These are phyloP conservation scores for Muscidifurax raptorellus DNA, from an alignment of 1,140 invertebrate genomes.

Conservation along the genomic window DNA sequence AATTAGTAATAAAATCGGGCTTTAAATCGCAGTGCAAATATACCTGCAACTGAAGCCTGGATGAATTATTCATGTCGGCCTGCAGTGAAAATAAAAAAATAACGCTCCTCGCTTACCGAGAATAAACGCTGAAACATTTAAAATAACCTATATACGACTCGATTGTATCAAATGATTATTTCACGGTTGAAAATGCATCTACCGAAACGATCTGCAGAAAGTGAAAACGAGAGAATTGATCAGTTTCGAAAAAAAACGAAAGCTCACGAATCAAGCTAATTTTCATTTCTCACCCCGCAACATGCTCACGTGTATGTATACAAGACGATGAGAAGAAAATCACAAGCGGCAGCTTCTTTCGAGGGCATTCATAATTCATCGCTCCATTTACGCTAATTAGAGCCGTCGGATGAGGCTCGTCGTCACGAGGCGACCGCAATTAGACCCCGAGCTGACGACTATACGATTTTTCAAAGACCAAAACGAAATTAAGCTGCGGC, in stretches of 20 bases:
- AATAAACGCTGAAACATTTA: neutral
- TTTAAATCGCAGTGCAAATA: neutral
- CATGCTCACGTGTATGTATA: too few relatives aligned
- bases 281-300: neutral
- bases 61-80: neutral
- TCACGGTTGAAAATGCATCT: neutral
- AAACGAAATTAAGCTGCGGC: slow-evolving; percentile 2
- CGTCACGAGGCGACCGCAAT: slow-evolving; percentile 62
- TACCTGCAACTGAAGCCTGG: neutral
- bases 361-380: slow-evolving; percentile 26
- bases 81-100: neutral
- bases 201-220: neutral
- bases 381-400: slow-evolving; percentile 43
- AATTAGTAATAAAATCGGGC: neutral
- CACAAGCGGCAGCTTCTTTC: neutral
- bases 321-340: too few relatives aligned
- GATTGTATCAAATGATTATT: too few relatives aligned
- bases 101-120: neutral
- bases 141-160: neutral
- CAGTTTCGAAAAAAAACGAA: neutral
- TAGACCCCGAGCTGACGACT: slow-evolving; percentile 22
- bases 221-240: neutral
- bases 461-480: slow-evolving; percentile 23
- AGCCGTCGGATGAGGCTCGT: slow-evolving; percentile 32
- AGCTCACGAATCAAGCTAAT: neutral